Base-by-base conservation (phyloP, 2,797 vertebrate genomes). In the Anabacerthia variegaticeps region DNA sequence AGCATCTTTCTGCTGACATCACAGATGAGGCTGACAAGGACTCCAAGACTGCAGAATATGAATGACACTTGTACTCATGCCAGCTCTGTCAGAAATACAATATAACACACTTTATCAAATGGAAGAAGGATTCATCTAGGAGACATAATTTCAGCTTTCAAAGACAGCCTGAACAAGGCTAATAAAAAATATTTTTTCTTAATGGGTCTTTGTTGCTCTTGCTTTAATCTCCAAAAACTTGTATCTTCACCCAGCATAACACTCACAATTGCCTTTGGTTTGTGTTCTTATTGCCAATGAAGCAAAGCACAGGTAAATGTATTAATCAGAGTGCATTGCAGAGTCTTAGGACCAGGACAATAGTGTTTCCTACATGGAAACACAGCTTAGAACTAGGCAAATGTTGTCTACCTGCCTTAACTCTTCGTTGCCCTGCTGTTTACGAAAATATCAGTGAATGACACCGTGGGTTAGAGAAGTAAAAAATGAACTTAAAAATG, bases 111-210 rank as follows among this genome's bases (percentile, higher is more conserved):
- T 51, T 23, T 27, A 73, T 49, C 83, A 88, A 88, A 78, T 0
- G 1, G 58, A 85, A 81, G 37, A 75, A 83, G 18, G 43, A 81
- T 77, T 75, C 23, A 55, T 36, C 39, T 22, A 79, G 48, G 62
- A 49, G 84, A 93, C 79, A 84, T 67, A 55, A 88, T 62, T 84
- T 55, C 69, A 86, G 28, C 63, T 95, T 94, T 27, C 67, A 78
- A 51, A 84, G 49, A 74, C 12, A 77, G 56, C 75, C 22, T 58
- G n/a, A 87, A 73, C 20, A 78, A 62, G 19, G 43, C 18, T 19
- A 90, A 90, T 76, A 77, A 79, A 85, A 83, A 67, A 48, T 24
- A 9, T 41, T 2, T 85, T 82, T 92, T 87, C 52, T 89, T 54
- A 89, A 86, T 18, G 23, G 26, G 18, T 27, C 48, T 84, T 77